A percentile compares a stretch with the other conserved stretches of the same genome.
These are phyloP conservation scores for Leucoptera coffeella DNA, from an alignment of 2,888 invertebrate genomes.

Conservation along the genomic window DNA sequence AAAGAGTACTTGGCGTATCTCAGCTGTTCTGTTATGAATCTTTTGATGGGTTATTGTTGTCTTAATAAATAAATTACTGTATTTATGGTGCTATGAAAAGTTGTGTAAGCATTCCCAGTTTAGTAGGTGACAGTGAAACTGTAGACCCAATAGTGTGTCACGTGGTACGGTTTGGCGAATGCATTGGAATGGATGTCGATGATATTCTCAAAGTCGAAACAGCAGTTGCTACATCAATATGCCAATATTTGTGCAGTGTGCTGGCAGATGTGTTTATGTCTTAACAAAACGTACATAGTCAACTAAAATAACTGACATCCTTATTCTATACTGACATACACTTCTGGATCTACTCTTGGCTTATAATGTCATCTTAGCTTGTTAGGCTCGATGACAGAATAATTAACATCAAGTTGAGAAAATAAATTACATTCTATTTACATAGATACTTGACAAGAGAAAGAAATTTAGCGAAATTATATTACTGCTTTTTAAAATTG, in stretches of 20 bases:
- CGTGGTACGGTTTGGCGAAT: no score
- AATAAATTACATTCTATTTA: constrained; percentile 7
- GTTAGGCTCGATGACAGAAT: constrained; percentile 4
- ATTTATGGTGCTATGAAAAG: no score
- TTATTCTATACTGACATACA: constrained; percentile 15
- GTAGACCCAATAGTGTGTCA: constrained; percentile 42
- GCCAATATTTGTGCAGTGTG: constrained; percentile 43
- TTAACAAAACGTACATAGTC: no score
- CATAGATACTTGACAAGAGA: no score
- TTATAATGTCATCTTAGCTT: constrained; percentile 11
- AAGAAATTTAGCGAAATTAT: no score
- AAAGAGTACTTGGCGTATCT: no score
- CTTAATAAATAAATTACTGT: no score
- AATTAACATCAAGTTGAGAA: constrained; percentile 16
- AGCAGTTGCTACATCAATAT: constrained; percentile 5
- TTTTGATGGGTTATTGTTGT: no score
- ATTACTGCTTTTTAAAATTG: no score
- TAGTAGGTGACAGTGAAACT: no score
- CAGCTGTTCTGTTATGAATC: no score
- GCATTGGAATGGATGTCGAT: constrained; percentile 10
- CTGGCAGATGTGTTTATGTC: constrained; percentile 19
- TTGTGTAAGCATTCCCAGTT: constrained; percentile 2
- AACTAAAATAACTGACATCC: no score
- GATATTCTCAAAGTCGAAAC: constrained; percentile 7
- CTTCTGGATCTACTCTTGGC: constrained; percentile 39